A percentile compares a stretch with the other conserved stretches of the same genome.
These are phyloP conservation scores for Phylloscopus trochilus DNA, from an alignment of 2,113 vertebrate genomes.

Conservation along the genomic window DNA sequence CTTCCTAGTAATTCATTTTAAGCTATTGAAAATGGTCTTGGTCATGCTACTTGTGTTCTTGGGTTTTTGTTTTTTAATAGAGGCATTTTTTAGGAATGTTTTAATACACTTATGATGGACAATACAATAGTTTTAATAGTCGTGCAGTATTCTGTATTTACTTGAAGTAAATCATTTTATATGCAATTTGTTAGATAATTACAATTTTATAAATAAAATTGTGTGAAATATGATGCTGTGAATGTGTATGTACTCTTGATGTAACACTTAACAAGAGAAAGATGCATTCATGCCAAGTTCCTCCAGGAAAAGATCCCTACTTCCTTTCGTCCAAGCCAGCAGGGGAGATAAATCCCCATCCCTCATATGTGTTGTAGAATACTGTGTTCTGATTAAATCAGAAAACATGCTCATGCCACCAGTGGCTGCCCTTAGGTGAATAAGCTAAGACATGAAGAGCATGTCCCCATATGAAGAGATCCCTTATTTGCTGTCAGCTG, in stretches of 20 bases:
- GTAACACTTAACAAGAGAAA: neutral
- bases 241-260: slow-evolving; percentile 26
- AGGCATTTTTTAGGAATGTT: slow-evolving; percentile 67
- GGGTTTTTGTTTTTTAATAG: slow-evolving; percentile 54
- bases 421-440: neutral
- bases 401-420: neutral
- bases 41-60: slow-evolving; percentile 54
- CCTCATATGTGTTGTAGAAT: neutral
- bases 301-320: neutral
- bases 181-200: slow-evolving; percentile 69
- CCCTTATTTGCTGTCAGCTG: neutral
- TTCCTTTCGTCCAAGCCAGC: neutral
- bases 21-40: slow-evolving; percentile 62
- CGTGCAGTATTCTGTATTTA: slow-evolving; percentile 68
- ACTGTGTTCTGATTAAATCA: neutral
- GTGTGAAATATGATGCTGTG: slow-evolving; percentile 20
- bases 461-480: neutral
- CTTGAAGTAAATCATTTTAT: slow-evolving; percentile 71
- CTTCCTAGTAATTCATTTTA: slow-evolving; percentile 48
- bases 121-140: slow-evolving; percentile 69
- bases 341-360: neutral
- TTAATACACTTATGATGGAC: slow-evolving; percentile 68
- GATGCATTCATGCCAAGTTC: neutral
- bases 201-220: slow-evolving; percentile 68
- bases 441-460: neutral